Evolutionary conservation across 2,888 invertebrate genomes (phyloP).

Genomic region (Timandra comae): DNA sequence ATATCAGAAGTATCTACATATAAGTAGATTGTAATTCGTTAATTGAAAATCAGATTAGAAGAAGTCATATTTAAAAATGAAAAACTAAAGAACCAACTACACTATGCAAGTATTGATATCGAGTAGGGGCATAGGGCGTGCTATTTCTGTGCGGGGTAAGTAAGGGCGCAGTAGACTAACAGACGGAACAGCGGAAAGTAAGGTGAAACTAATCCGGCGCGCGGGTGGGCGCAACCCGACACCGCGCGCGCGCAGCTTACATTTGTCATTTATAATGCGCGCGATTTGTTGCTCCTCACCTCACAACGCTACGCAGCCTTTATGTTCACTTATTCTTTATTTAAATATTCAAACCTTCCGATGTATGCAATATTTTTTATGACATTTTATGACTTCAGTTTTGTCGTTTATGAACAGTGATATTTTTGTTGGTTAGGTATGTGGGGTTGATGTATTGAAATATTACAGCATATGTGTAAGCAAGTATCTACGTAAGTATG

Average conservation of each 20-base stretch:
- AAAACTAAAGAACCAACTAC: too few relatives aligned
- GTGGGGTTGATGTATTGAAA: too few relatives aligned
- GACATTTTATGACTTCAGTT: conserved; percentile 53
- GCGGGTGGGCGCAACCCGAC: conserved; percentile 72
- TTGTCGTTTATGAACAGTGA: conserved; percentile 41
- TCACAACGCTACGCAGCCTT: conserved; percentile 37
- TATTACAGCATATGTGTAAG: too few relatives aligned
- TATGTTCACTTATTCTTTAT: conserved; percentile 68
- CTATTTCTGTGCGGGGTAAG: conserved; percentile 36
- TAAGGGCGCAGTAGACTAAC: too few relatives aligned
- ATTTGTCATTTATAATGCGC: conserved; percentile 76
- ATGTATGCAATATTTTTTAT: conserved; percentile 61
- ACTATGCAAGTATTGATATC: conserved; percentile 48
- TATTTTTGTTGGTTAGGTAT: conserved; percentile 30
- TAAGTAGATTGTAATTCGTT: too few relatives aligned
- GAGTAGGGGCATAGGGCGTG: conserved; percentile 58
- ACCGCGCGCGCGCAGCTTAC: conserved; percentile 67
- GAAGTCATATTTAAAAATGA: too few relatives aligned
- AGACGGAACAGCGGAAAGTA: conserved; percentile 61
- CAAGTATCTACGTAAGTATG: too few relatives aligned
- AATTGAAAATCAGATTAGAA: too few relatives aligned
- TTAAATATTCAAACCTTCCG: conserved; percentile 56
- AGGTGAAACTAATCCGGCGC: conserved; percentile 70
- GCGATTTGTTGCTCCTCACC: conserved; percentile 74
- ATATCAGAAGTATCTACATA: too few relatives aligned